phyloP scores from a whole-genome alignment of 2,113 vertebrate species.

The Forbesichthys papilliferus region DNA sequence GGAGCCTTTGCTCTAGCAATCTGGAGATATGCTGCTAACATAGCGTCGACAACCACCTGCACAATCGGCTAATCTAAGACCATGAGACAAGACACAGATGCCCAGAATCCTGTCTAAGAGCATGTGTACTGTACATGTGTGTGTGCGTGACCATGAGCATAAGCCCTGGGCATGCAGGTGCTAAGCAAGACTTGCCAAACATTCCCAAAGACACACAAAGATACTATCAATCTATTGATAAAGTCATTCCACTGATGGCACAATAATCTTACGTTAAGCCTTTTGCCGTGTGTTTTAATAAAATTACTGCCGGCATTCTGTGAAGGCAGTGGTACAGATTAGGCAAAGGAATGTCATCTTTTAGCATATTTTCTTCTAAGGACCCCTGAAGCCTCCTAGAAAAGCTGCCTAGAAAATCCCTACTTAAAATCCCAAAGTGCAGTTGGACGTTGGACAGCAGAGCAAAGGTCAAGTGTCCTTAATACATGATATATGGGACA shows the following conservation, averaged over 20 bases:
- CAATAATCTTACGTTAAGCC: slow-evolving; percentile 19
- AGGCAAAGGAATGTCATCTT: not conserved
- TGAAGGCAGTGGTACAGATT: not conserved
- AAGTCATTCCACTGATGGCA: slow-evolving; percentile 32
- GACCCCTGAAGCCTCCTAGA: slow-evolving; percentile 11
- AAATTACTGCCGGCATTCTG: slow-evolving; percentile 26
- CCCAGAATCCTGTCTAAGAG: slow-evolving; percentile 8
- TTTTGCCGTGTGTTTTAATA: slow-evolving; percentile 34
- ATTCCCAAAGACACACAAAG: not conserved
- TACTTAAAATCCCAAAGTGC: slow-evolving; percentile 42
- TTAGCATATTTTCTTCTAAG: slow-evolving; percentile 21
- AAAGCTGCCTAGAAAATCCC: slow-evolving; percentile 15
- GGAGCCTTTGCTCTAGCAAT: slow-evolving; percentile 31
- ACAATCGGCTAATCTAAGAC: slow-evolving; percentile 38
- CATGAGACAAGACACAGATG: slow-evolving; percentile 52
- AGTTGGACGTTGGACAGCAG: slow-evolving; percentile 44
- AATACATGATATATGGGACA: slow-evolving; percentile 41
- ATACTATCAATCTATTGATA: slow-evolving; percentile 16
- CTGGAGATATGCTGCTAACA: not conserved
- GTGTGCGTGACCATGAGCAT: slow-evolving; percentile 23
- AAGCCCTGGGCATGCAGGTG: slow-evolving; percentile 35
- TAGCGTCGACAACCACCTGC: slow-evolving; percentile 51
- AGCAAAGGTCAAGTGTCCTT: slow-evolving; percentile 41
- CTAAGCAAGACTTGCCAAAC: not conserved
- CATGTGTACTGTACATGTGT: not conserved